A percentile compares a stretch with the other conserved stretches of the same genome.
These are phyloP conservation scores for Lepidurus packardi DNA, from an alignment of 1,140 invertebrate species.

Conservation along the genomic window DNA sequence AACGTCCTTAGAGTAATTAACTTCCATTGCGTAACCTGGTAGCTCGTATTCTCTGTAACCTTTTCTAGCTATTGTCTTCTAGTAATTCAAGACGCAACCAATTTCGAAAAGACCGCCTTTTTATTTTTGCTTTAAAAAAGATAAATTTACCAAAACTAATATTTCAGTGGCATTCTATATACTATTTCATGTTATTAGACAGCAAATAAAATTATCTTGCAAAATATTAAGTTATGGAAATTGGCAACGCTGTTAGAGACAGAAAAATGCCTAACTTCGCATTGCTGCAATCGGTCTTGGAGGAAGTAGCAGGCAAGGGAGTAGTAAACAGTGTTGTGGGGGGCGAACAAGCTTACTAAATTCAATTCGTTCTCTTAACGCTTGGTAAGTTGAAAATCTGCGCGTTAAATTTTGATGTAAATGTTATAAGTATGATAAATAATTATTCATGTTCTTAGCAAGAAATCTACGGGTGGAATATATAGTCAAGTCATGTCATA, in stretches of 20 bases:
- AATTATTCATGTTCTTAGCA: too few species aligned
- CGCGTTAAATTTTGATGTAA: not conserved
- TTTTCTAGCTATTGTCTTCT: too few species aligned
- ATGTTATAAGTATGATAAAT: not conserved
- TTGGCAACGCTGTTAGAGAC: not conserved
- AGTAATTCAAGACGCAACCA: too few species aligned
- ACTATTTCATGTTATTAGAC: not conserved
- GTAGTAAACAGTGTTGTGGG: constrained; percentile 9
- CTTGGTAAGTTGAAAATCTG: not conserved
- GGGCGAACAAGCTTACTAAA: not conserved
- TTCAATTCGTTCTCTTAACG: not conserved
- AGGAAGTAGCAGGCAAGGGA: constrained; percentile 1
- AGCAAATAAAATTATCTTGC: not conserved
- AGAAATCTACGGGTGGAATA: too few species aligned
- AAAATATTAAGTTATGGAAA: not conserved
- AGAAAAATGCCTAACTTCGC: not conserved
- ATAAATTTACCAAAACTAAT: too few species aligned
- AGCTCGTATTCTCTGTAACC: too few species aligned
- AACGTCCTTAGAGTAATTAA: too few species aligned
- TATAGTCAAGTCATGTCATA: too few species aligned
- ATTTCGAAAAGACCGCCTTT: too few species aligned
- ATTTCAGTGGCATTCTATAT: not conserved
- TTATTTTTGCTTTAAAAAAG: too few species aligned
- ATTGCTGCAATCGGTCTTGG: not conserved
- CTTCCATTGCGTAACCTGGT: too few species aligned